A percentile compares a stretch with the other conserved stretches of the same genome.
Evolutionary conservation across 2,888 invertebrate species (phyloP).

Genomic region (Ptychoptera contaminata): DNA sequence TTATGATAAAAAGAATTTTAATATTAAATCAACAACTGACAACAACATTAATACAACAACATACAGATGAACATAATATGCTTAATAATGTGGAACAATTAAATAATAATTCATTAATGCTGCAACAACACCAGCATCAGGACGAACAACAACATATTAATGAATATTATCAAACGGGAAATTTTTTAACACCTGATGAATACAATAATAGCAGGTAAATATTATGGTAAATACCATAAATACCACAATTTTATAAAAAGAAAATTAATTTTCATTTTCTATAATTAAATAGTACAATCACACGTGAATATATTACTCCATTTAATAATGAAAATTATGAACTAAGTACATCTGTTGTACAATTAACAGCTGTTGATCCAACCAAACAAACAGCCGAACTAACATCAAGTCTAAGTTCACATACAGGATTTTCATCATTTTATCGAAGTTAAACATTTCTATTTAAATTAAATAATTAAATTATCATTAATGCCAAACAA

Average conservation of each 20-base stretch:
- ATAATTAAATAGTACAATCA: not conserved
- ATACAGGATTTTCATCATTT: slow-evolving; percentile 1
- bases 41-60: not conserved
- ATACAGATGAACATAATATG: not conserved
- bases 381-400: not conserved
- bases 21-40: not conserved
- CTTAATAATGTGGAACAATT: not conserved
- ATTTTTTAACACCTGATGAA: slow-evolving; percentile 1
- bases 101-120: not conserved
- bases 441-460: not conserved
- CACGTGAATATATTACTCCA: not conserved
- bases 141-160: too few species aligned
- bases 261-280: too few species aligned
- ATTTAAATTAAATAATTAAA: too few species aligned
- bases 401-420: not conserved
- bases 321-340: slow-evolving; percentile 1
- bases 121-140: too few species aligned
- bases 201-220: slow-evolving; percentile 1
- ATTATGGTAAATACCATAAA: too few species aligned
- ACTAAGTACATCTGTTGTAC: not conserved
- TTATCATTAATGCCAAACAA: too few species aligned
- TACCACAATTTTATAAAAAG: too few species aligned
- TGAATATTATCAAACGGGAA: not conserved
- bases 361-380: not conserved
- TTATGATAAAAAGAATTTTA: slow-evolving; percentile 35